Percentiles rank a stretch among this genome's conserved stretches.
phyloP scores from a whole-genome alignment of 1,140 invertebrate species.

The Caenorhabditis remanei region DNA sequence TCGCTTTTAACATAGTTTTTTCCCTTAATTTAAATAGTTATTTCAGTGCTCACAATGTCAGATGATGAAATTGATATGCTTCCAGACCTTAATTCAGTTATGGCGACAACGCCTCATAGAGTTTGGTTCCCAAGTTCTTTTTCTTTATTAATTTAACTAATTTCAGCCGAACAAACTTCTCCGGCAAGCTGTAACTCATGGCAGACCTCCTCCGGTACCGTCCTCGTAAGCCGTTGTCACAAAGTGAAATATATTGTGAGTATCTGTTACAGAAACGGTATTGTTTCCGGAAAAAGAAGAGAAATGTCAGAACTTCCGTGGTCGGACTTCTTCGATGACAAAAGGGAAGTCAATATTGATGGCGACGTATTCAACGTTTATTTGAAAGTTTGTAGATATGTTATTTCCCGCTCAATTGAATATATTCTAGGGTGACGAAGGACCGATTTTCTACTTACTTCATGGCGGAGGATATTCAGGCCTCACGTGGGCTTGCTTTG shows the following conservation, averaged over 20 bases:
- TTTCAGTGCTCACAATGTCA: slow-evolving; percentile 8
- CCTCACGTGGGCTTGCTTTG: slow-evolving; percentile 75
- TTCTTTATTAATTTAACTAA: not conserved
- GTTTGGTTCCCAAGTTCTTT: not conserved
- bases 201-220: slow-evolving; percentile 14
- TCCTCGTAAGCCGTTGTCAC: not conserved
- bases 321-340: slow-evolving; percentile 74
- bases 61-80: slow-evolving; percentile 31
- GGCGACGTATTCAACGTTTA: slow-evolving; percentile 76
- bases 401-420: not conserved
- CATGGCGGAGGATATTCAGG: slow-evolving; percentile 77
- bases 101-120: not conserved
- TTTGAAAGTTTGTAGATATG: slow-evolving; percentile 60
- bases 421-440: slow-evolving; percentile 65
- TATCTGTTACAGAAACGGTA: not conserved
- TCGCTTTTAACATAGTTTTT: not conserved
- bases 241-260: too few relatives aligned
- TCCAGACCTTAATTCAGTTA: not conserved
- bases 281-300: not conserved
- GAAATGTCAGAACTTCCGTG: slow-evolving; percentile 68
- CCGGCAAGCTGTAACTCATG: slow-evolving; percentile 21
- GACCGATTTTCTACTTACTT: slow-evolving; percentile 75
- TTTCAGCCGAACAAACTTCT: slow-evolving; percentile 25
- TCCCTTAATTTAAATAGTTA: not conserved
- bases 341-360: slow-evolving; percentile 66